Percentiles rank a stretch among this genome's conserved stretches.
Conservation (phyloP, 2,888 invertebrate genomes). For the Coelopa pilipes region DNA sequence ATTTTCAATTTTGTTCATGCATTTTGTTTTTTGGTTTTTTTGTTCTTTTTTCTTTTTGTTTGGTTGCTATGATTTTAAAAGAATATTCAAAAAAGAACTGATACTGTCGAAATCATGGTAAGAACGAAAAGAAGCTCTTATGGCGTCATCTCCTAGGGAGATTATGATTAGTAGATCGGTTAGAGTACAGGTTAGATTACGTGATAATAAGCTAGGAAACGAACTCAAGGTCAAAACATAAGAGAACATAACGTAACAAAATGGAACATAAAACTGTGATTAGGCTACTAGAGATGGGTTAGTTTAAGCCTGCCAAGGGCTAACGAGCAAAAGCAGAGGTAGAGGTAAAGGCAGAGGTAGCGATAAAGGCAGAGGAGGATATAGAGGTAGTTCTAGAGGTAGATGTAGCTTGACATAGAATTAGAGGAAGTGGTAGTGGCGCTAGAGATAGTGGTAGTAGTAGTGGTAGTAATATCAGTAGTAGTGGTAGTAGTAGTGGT, state of each 20-base stretch:
- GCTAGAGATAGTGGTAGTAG: no score
- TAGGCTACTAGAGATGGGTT: background rate
- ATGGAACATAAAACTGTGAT: conserved; percentile 3
- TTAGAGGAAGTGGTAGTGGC: no score
- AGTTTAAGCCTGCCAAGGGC: background rate
- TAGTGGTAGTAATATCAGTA: no score
- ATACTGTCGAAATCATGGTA: background rate
- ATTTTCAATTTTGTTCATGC: conserved; percentile 44
- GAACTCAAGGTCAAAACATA: conserved; percentile 29
- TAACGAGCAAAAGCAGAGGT: background rate
- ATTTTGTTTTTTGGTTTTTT: conserved; percentile 40
- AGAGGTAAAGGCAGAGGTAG: no score
- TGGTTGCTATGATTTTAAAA: conserved; percentile 15
- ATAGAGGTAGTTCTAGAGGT: no score
- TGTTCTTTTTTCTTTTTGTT: conserved; percentile 28
- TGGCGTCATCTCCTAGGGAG: conserved; percentile 16
- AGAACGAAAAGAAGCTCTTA: conserved; percentile 12
- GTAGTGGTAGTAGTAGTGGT: no score
- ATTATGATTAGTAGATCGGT: conserved; percentile 3
- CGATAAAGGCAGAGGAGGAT: no score
- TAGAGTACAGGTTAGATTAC: conserved; percentile 38
- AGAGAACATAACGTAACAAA: conserved; percentile 21
- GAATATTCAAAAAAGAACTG: conserved; percentile 7
- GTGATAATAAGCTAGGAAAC: conserved; percentile 35
- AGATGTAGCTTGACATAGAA: no score